A percentile compares a stretch with the other conserved stretches of the same genome.
phyloP scores from a whole-genome alignment of 35 echinoderm and acorn worm genomes.

The Stichopus chloronotus region DNA sequence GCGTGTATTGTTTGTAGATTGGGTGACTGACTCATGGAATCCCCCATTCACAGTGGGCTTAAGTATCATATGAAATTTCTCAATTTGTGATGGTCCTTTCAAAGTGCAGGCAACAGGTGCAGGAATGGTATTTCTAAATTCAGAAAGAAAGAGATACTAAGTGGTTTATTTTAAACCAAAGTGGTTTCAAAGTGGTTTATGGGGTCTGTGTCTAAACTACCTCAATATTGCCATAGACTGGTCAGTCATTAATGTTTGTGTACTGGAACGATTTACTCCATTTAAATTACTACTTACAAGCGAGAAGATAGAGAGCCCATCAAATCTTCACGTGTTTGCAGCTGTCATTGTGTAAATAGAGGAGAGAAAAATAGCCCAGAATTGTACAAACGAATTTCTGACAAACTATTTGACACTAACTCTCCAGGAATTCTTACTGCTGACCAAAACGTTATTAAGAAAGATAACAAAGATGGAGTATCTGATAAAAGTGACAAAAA shows the following conservation, averaged over 20 bases:
- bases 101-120: no score
- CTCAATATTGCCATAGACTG: constrained; percentile 34
- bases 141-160: no score
- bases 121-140: no score
- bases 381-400: background rate
- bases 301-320: background rate
- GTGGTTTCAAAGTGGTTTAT: no score
- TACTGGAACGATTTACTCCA: background rate
- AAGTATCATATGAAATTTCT: no score
- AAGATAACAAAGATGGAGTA: constrained; percentile 9
- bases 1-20: no score
- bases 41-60: no score
- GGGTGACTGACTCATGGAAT: no score
- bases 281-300: background rate
- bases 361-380: constrained; percentile 14
- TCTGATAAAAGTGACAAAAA: background rate
- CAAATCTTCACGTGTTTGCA: background rate
- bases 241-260: constrained; percentile 66
- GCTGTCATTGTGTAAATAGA: background rate
- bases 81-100: no score
- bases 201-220: no score
- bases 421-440: background rate
- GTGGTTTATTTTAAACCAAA: no score
- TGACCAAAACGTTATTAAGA: background rate
- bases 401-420: background rate